phyloP scores from a whole-genome alignment of 1,140 invertebrate genomes.

The Penaeus japonicus region DNA sequence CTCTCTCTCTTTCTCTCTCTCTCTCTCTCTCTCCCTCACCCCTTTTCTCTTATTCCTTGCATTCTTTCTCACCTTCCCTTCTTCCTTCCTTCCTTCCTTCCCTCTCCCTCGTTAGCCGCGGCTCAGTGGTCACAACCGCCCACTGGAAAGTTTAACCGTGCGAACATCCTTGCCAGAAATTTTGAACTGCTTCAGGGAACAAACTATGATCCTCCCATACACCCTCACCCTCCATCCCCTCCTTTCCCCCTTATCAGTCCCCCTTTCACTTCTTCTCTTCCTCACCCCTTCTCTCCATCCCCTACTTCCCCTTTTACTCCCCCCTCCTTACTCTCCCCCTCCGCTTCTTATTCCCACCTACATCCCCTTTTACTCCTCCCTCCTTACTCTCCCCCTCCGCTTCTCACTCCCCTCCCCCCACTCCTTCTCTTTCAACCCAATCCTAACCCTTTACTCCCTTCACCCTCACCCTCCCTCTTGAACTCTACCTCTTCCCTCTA shows the following conservation, averaged over 20 bases:
- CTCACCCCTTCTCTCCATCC: too few relatives aligned
- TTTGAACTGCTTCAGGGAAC: background rate
- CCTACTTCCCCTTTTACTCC: too few relatives aligned
- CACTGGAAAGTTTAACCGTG: slow-evolving; percentile 7
- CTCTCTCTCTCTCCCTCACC: background rate
- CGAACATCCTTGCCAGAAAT: slow-evolving; percentile 1
- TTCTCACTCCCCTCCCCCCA: too few relatives aligned
- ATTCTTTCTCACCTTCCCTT: background rate
- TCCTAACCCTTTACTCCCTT: too few relatives aligned
- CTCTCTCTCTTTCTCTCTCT: background rate
- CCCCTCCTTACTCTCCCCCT: too few relatives aligned
- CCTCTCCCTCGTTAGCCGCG: background rate
- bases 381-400: too few relatives aligned
- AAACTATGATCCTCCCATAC: background rate
- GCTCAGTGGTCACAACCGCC: background rate
- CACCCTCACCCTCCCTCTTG: too few relatives aligned
- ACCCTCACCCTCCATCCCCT: background rate
- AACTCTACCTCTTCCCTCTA: too few relatives aligned
- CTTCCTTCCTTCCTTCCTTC: background rate
- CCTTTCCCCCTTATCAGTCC: background rate
- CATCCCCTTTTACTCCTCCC: too few relatives aligned
- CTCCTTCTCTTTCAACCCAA: too few relatives aligned
- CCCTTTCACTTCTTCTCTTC: background rate
- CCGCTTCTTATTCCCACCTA: too few relatives aligned
- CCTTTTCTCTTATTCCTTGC: background rate